These are phyloP conservation scores for Narcine bancroftii DNA, from an alignment of 2,113 vertebrate species.

Conservation along the genomic window DNA sequence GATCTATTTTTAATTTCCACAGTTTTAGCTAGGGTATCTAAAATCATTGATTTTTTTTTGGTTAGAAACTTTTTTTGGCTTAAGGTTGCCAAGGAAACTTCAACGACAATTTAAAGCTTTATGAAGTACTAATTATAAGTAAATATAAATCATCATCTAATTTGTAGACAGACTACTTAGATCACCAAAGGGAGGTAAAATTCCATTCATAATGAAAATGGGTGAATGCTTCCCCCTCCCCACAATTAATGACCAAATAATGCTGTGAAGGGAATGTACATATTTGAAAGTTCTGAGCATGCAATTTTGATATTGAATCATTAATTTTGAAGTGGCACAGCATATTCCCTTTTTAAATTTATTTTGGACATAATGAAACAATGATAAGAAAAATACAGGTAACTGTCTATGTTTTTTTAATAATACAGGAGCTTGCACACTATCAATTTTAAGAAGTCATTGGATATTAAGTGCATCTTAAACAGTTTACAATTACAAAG, in stretches of 20 bases:
- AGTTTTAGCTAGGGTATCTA: conserved; percentile 42
- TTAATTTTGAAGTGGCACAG: not conserved
- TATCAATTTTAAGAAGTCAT: not conserved
- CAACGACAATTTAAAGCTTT: conserved; percentile 42
- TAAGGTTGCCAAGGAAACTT: conserved; percentile 48
- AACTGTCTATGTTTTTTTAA: not conserved
- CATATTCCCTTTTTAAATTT: not conserved
- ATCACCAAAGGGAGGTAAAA: not conserved
- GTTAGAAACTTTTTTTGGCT: conserved; percentile 52
- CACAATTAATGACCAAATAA: not conserved
- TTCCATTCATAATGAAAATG: not conserved
- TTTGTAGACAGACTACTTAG: not conserved
- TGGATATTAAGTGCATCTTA: conserved; percentile 12
- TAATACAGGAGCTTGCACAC: not conserved
- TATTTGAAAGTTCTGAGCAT: not conserved
- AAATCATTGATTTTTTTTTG: conserved; percentile 39
- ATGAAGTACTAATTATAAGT: conserved; percentile 51
- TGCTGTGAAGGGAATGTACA: not conserved
- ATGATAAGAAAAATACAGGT: not conserved
- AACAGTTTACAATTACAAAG: conserved; percentile 4
- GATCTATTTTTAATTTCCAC: conserved; percentile 47
- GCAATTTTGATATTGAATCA: not conserved
- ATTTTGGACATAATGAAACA: conserved; percentile 14
- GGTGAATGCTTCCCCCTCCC: not conserved
- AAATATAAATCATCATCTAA: conserved; percentile 33